These are phyloP conservation scores for Folsomia manolachei DNA, from an alignment of 2,888 invertebrate genomes.

Conservation along the genomic window DNA sequence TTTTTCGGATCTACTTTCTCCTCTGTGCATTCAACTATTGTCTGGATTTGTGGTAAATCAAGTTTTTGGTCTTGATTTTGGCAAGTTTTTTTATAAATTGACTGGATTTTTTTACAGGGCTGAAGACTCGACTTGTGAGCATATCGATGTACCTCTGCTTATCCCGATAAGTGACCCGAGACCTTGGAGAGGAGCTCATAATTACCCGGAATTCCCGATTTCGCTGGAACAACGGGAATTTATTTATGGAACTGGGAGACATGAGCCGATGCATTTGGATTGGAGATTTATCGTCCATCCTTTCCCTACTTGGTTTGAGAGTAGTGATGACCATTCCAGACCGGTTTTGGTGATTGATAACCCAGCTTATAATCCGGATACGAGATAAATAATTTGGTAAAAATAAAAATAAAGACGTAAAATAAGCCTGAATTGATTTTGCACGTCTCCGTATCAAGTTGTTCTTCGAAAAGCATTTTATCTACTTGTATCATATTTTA, in stretches of 20 bases:
- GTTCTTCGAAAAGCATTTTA: no score
- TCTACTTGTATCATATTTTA: not conserved
- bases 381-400: not conserved
- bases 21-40: not conserved
- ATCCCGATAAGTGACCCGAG: not conserved
- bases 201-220: not conserved
- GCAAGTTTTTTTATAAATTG: no score
- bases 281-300: not conserved
- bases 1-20: not conserved
- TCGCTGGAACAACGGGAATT: not conserved
- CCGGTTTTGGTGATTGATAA: not conserved
- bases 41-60: conserved; percentile 7
- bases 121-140: not conserved
- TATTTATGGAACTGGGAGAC: not conserved
- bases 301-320: not conserved
- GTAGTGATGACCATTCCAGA: not conserved
- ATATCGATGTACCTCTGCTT: not conserved
- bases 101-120: not conserved
- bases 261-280: not conserved
- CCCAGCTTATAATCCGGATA: not conserved
- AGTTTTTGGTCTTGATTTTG: no score
- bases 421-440: not conserved
- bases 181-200: not conserved
- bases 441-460: no score
- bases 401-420: not conserved